Evolutionary conservation across 1,140 invertebrate genomes (phyloP), one percentile per base, ranked within the genome.

Genomic region (Bombus pyrosoma): DNA sequence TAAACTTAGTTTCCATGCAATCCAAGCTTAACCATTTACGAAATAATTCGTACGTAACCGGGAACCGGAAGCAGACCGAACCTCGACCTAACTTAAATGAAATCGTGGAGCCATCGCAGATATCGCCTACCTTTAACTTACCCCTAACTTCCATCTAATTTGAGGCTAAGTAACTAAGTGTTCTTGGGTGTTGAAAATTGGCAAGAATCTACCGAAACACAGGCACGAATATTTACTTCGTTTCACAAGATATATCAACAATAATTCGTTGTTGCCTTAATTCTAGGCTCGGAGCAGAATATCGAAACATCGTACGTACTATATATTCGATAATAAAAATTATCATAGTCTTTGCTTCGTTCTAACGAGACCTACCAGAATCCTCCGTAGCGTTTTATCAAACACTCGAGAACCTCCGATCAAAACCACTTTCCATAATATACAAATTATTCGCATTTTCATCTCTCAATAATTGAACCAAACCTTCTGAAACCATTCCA

Each of bases 31-130:
- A 66, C 62, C 39, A 79, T 79, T 79, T 47, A 79, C 62, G 28
- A 62, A 79, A 79, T 79, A 79, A 79, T 66, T 79, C 53, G 59
- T 68, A 66, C 25, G 62, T 79, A 66, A 34, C 34, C 62, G 62
- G 25, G 37, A 37, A 32, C 76, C 28, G n/a, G 39, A 8, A 34
- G 37, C 22, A 25, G 41, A 79, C 18, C 41, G 39, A 66, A 13
- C 41, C 75, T 64, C 73, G 3, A 39, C 25, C 41, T 47, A 79
- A 79, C 77, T 79, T 79, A 79, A 79, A 79, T 68, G 77, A 62
- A 79, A 71, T 37, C 47, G 6, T 41, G n/a, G 6, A 34, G 15
- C 34, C n/a, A 32, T 32, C 47, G 9, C 3, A 68, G 77, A 47
- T 43, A 39, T 57, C 25, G 34, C 22, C 79, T 53, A 2, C 68